Conservation (phyloP, 2,113 vertebrate species). For the Pavo muticus region DNA sequence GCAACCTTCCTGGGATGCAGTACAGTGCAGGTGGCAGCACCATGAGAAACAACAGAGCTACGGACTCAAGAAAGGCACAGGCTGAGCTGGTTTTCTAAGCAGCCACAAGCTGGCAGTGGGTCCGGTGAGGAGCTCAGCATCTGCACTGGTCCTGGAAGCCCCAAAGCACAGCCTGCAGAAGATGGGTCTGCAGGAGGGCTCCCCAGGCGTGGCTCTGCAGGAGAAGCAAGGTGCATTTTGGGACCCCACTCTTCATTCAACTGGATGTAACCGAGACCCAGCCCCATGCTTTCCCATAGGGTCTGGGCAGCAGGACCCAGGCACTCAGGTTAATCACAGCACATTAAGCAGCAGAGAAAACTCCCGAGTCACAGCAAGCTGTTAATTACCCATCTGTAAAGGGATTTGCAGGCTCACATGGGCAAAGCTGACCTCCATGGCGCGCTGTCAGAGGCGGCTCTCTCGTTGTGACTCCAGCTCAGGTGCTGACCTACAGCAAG, state of each 20-base stretch:
- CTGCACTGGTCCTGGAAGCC: not conserved
- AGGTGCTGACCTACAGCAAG: not conserved
- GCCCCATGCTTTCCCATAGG: not conserved
- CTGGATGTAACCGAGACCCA: not conserved
- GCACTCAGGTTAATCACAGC: not conserved
- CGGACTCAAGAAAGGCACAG: not conserved
- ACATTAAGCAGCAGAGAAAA: constrained; percentile 11
- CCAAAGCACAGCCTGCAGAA: not conserved
- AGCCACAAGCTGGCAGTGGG: not conserved
- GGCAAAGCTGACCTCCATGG: not conserved
- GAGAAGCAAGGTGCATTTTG: not conserved
- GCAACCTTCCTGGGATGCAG: not conserved
- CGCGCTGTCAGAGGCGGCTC: accelerated
- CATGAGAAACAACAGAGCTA: not conserved
- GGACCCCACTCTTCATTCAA: not conserved
- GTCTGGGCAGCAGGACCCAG: not conserved
- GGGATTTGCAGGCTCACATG: constrained; percentile 26
- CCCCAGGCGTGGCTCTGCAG: not conserved
- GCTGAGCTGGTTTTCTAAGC: not conserved
- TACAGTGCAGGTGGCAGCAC: too few species aligned
- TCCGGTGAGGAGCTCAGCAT: not conserved
- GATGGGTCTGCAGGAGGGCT: not conserved
- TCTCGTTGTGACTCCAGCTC: not conserved
- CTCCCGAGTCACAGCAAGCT: constrained; percentile 43
- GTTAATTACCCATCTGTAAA: constrained; percentile 62